Evolutionary conservation across 2,888 invertebrate species (phyloP).

Genomic region (Andrena trimmerana): DNA sequence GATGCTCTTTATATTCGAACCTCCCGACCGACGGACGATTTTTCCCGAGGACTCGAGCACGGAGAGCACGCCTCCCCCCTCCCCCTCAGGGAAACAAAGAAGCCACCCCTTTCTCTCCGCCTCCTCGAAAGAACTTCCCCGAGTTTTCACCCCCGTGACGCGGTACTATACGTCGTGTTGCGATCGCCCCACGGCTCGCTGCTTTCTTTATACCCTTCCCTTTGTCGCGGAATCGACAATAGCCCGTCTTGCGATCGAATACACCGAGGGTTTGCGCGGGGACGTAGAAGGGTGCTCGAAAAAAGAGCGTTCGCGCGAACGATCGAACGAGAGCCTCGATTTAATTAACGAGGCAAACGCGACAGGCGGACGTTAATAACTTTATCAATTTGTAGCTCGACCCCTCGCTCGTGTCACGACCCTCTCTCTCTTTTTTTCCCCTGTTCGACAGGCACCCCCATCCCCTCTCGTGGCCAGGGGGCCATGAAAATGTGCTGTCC

Average conservation of each 20-base stretch:
- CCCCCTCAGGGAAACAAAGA: conserved; percentile 11
- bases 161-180: neutral
- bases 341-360: conserved; percentile 73
- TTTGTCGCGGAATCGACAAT: conserved; percentile 24
- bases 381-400: conserved; percentile 72
- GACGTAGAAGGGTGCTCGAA: conserved; percentile 12
- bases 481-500: conserved; percentile 38
- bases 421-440: conserved; percentile 1
- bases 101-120: neutral
- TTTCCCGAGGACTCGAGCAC: neutral
- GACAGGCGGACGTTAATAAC: conserved; percentile 72
- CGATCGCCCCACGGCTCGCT: conserved; percentile 8
- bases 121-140: conserved; percentile 1
- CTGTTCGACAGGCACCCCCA: neutral
- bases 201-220: conserved; percentile 13
- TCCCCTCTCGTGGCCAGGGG: neutral
- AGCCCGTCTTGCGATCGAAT: conserved; percentile 16
- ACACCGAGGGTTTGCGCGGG: neutral
- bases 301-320: neutral
- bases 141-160: conserved; percentile 3
- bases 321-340: conserved; percentile 23
- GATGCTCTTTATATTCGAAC: conserved; percentile 2
- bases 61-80: neutral
- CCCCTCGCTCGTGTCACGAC: conserved; percentile 4
- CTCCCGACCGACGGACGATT: neutral